Percentiles rank a stretch among this genome's conserved stretches.
Conservation (phyloP, 2,888 invertebrate genomes). For the Plagodis dolabraria region DNA sequence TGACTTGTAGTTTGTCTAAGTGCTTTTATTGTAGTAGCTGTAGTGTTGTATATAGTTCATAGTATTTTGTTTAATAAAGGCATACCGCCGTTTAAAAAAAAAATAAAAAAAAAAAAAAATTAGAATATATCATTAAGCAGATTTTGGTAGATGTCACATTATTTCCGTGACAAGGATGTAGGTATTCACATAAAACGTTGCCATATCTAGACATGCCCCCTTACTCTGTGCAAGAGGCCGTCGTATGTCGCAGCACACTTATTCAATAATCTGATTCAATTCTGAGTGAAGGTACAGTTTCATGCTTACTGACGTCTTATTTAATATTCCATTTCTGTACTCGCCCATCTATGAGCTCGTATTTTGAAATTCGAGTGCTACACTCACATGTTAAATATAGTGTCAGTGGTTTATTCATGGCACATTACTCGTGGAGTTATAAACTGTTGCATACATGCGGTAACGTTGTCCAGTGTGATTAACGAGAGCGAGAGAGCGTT, state of each 20-base stretch:
- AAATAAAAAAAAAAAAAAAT: too few relatives aligned
- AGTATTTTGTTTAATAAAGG: too few relatives aligned
- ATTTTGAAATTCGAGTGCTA: slow-evolving; percentile 34
- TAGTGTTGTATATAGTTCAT: too few relatives aligned
- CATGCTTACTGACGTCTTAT: slow-evolving; percentile 69
- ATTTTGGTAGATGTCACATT: too few relatives aligned
- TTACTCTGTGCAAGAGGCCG: slow-evolving; percentile 35
- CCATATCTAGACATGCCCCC: slow-evolving; percentile 20
- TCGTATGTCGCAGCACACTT: slow-evolving; percentile 68
- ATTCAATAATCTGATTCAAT: slow-evolving; percentile 78
- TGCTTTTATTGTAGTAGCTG: too few relatives aligned
- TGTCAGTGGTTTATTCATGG: slow-evolving; percentile 17
- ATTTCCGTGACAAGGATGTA: too few relatives aligned
- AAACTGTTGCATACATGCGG: slow-evolving; percentile 16
- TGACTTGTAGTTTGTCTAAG: too few relatives aligned
- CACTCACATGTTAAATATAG: slow-evolving; percentile 21
- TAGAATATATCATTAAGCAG: too few relatives aligned
- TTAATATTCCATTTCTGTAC: slow-evolving; percentile 68
- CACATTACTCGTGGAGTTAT: slow-evolving; percentile 6
- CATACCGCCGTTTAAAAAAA: too few relatives aligned
- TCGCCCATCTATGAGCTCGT: slow-evolving; percentile 46
- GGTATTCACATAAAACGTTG: not conserved
- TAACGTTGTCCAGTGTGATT: slow-evolving; percentile 13
- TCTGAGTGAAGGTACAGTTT: slow-evolving; percentile 68
- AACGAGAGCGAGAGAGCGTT: slow-evolving; percentile 1